A percentile compares a stretch with the other conserved stretches of the same genome.
Conservation (phyloP, 2,888 invertebrate genomes). For the Agrotis segetum region DNA sequence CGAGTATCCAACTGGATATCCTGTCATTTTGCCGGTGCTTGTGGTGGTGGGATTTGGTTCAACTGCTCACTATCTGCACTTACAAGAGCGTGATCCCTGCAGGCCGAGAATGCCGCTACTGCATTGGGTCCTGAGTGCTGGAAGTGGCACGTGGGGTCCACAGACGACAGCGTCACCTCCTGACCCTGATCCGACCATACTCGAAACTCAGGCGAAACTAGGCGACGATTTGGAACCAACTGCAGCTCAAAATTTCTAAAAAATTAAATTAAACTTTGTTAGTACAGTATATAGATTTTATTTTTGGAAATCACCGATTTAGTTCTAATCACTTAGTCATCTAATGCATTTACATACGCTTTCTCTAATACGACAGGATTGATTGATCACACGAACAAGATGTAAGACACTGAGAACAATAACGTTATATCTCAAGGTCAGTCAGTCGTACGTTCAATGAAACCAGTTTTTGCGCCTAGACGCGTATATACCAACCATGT, state of each 20-base stretch:
- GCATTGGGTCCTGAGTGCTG: slow-evolving; percentile 90
- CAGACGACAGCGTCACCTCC: slow-evolving; percentile 80
- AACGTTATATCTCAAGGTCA: slow-evolving; percentile 55
- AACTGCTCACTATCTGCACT: slow-evolving; percentile 68
- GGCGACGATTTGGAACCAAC: slow-evolving; percentile 91
- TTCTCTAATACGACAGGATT: slow-evolving; percentile 38
- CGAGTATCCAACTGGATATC: background rate
- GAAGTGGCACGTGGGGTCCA: slow-evolving; percentile 92
- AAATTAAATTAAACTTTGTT: slow-evolving; percentile 42
- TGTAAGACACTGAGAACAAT: slow-evolving; percentile 48
- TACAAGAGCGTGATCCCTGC: slow-evolving; percentile 92
- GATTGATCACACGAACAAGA: slow-evolving; percentile 39
- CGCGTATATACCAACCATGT: background rate
- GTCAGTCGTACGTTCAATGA: slow-evolving; percentile 31
- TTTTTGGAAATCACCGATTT: slow-evolving; percentile 17
- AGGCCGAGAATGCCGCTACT: slow-evolving; percentile 93
- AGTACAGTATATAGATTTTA: slow-evolving; percentile 12
- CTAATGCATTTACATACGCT: slow-evolving; percentile 46
- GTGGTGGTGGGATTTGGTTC: no score
- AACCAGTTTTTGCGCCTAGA: slow-evolving; percentile 48
- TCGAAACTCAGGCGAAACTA: slow-evolving; percentile 92
- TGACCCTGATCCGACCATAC: slow-evolving; percentile 89
- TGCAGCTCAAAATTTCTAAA: slow-evolving; percentile 91
- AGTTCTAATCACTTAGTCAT: slow-evolving; percentile 27
- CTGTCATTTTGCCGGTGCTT: no score